phyloP scores from a whole-genome alignment of 2,113 vertebrate genomes.

The Regulus satrapa region DNA sequence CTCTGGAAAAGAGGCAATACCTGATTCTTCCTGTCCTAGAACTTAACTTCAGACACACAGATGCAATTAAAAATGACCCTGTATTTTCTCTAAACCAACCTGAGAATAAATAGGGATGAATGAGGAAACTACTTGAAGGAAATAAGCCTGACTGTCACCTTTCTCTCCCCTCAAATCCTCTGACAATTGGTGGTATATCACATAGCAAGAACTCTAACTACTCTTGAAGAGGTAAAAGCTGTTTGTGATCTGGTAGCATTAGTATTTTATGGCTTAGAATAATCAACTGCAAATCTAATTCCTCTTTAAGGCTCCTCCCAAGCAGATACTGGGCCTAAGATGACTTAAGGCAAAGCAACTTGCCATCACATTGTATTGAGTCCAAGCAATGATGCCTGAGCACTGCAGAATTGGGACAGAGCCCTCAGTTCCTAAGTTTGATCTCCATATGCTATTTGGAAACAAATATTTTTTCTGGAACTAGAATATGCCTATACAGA shows the following conservation, averaged over 20 bases:
- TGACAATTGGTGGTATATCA: background rate
- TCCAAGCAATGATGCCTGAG: background rate
- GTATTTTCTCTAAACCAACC: background rate
- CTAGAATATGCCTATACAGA: background rate
- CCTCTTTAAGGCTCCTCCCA: background rate
- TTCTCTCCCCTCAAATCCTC: background rate
- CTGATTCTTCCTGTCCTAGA: background rate
- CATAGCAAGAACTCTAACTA: background rate
- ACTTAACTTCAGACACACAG: background rate
- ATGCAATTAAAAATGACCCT: constrained; percentile 27
- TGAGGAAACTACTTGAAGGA: background rate
- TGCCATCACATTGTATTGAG: background rate
- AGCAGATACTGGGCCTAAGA: background rate
- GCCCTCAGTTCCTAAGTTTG: background rate
- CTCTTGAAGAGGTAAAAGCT: background rate
- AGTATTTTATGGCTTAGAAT: background rate
- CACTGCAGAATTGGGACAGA: background rate
- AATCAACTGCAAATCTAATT: background rate
- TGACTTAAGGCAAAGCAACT: background rate
- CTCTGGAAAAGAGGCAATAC: background rate
- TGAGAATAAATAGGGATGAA: background rate
- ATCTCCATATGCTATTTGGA: background rate
- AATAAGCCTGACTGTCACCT: background rate
- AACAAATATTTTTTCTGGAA: background rate
- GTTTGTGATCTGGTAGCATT: background rate